Evolutionary conservation across 2,888 invertebrate species (phyloP), one percentile per base, ranked within the genome.

Genomic region (Frankliniella intonsa): DNA sequence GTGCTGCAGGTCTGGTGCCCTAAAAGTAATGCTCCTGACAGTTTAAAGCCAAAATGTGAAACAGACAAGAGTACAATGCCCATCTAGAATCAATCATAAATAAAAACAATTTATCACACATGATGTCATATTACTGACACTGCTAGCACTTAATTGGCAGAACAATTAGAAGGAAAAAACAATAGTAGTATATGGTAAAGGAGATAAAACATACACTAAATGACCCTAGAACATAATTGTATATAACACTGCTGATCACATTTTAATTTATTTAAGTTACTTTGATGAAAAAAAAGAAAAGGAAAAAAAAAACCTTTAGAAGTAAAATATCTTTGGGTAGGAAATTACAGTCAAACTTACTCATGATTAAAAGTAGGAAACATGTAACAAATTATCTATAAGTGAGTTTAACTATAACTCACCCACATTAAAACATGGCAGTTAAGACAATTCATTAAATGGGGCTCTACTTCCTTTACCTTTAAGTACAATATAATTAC

Each of bases 271-370:
- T 25, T 76, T 76, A 76, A 76, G 69, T 76, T 76, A 25, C 22
- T 22, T 76, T 25, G 69, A 22, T 76, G 8, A 25, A 76, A 76
- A 76, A 76, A 76, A 5, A 9, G 8, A 25, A 76, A 76, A 76
- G 22, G 22, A 5, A 9, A 69, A 22, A 22, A 55, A 55, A 12
- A 55, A 25, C 25, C 0, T 22, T 11, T 76, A 25, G 9, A 9
- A 25, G 25, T 76, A 76, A 76, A 76, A 76, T 76, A 76, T 76
- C 69, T 76, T 76, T 76, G 69, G 69, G 69, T 76, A 76, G 12
- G 25, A 22, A 76, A 76, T 76, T 76, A 76, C 69, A 76, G 69
- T 76, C 69, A 76, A 76, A 76, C 69, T 76, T 76, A 76, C 69
- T 76, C 25, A 76, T 76, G 69, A 76, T 76, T 76, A 76, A 76